These are phyloP conservation scores for Plagodis pulveraria DNA, from an alignment of 2,888 invertebrate genomes.

Conservation along the genomic window DNA sequence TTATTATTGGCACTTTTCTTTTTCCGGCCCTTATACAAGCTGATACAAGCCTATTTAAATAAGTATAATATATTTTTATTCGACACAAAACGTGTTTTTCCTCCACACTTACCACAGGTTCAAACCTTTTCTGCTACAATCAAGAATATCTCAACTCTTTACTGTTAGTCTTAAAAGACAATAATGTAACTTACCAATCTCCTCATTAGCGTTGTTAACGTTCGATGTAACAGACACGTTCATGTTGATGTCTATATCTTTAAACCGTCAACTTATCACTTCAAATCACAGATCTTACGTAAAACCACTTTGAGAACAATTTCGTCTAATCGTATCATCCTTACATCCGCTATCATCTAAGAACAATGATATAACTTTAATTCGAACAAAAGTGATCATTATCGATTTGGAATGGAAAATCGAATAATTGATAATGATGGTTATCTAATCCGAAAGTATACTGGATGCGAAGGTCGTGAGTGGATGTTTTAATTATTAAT, in stretches of 20 bases:
- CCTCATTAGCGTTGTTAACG: constrained; percentile 61
- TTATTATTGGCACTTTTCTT: no score
- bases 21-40: no score
- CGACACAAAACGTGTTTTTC: no score
- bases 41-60: no score
- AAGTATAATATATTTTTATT: no score
- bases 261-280: constrained; percentile 45
- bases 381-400: constrained; percentile 29
- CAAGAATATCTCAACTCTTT: no score
- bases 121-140: no score
- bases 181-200: constrained; percentile 63
- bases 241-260: constrained; percentile 55
- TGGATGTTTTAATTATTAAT: constrained; percentile 11
- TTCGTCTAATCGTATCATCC: constrained; percentile 18
- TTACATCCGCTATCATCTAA: constrained; percentile 22
- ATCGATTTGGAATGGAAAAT: constrained; percentile 34
- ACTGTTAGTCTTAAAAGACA: background rate
- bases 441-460: constrained; percentile 33
- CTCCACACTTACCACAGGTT: no score
- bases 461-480: constrained; percentile 19
- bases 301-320: constrained; percentile 33
- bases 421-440: constrained; percentile 20
- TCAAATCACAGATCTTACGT: constrained; percentile 38
- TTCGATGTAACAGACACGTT: constrained; percentile 61
- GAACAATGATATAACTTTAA: constrained; percentile 38